Conservation (phyloP, 2,113 vertebrate species). For the Oostethus manadensis region DNA sequence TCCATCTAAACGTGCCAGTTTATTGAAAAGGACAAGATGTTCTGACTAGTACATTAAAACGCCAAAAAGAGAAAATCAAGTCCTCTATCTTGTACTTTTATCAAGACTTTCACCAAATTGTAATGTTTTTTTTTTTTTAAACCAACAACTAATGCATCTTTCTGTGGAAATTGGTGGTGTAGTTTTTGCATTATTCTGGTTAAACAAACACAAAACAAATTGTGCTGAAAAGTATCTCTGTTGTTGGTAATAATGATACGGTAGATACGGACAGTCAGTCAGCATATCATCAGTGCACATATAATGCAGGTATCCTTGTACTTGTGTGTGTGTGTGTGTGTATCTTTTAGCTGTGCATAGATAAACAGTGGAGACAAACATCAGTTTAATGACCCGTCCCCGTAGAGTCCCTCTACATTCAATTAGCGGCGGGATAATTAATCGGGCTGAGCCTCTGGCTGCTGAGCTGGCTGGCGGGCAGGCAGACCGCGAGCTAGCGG, state of each 20-base stretch:
- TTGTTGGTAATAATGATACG: no score
- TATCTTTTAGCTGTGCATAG: slow-evolving; percentile 63
- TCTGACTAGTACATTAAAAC: no score
- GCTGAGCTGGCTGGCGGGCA: slow-evolving; percentile 61
- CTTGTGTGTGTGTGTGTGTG: slow-evolving; percentile 40
- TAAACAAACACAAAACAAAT: not conserved
- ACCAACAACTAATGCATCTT: not conserved
- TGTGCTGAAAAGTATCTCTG: not conserved
- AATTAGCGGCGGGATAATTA: slow-evolving; percentile 75
- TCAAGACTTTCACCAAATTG: no score
- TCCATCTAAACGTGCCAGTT: not conserved
- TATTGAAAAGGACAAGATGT: not conserved
- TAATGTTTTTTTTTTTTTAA: not conserved
- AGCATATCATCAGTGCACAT: not conserved
- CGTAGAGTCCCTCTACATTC: slow-evolving; percentile 73
- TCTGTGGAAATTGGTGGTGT: not conserved
- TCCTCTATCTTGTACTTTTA: no score
- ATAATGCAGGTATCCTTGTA: slow-evolving; percentile 11
- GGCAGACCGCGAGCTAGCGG: slow-evolving; percentile 34
- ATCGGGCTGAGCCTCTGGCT: slow-evolving; percentile 67
- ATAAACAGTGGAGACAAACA: slow-evolving; percentile 74
- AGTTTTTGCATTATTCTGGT: not conserved
- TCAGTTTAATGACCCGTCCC: slow-evolving; percentile 74
- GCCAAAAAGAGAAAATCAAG: no score
- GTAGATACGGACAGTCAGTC: not conserved